phyloP scores from a whole-genome alignment of 1,140 invertebrate genomes.

The Microplitis mediator region DNA sequence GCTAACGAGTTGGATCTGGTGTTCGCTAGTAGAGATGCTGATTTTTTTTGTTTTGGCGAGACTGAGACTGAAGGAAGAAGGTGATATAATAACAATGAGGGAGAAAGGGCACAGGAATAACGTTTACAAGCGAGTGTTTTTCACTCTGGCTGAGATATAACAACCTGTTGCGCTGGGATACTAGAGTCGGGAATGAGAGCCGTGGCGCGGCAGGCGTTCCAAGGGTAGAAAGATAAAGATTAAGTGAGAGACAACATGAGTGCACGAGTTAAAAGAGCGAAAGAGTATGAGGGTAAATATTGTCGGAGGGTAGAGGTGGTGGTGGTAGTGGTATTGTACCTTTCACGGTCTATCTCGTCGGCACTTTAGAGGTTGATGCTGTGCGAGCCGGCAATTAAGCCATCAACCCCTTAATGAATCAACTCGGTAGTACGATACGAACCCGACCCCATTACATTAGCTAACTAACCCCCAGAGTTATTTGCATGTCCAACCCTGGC shows the following conservation, averaged over 20 bases:
- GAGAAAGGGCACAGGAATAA: too few relatives aligned
- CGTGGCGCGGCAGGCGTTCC: not conserved
- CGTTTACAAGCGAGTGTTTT: too few relatives aligned
- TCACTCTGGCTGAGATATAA: too few relatives aligned
- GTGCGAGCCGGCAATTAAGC: conserved; percentile 60
- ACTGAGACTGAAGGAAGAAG: not conserved
- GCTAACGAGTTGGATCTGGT: conserved; percentile 48
- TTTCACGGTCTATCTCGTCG: not conserved
- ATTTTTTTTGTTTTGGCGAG: not conserved
- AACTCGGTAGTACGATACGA: conserved; percentile 40
- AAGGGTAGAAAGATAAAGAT: conserved; percentile 2
- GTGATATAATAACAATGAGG: too few relatives aligned
- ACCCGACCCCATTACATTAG: conserved; percentile 51
- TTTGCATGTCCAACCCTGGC: conserved; percentile 54
- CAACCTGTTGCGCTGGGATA: too few relatives aligned
- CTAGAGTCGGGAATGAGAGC: too few relatives aligned
- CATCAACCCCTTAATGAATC: conserved; percentile 62
- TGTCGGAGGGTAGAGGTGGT: not conserved
- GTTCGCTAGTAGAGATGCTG: not conserved
- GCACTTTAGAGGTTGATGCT: conserved; percentile 36
- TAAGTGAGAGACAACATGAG: conserved; percentile 16
- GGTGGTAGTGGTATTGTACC: too few relatives aligned
- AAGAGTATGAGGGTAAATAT: not conserved
- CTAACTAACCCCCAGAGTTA: conserved; percentile 60
- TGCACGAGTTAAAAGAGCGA: not conserved